Evolutionary conservation across 2,113 vertebrate species (phyloP).

Genomic region (Puffinus mauretanicus): DNA sequence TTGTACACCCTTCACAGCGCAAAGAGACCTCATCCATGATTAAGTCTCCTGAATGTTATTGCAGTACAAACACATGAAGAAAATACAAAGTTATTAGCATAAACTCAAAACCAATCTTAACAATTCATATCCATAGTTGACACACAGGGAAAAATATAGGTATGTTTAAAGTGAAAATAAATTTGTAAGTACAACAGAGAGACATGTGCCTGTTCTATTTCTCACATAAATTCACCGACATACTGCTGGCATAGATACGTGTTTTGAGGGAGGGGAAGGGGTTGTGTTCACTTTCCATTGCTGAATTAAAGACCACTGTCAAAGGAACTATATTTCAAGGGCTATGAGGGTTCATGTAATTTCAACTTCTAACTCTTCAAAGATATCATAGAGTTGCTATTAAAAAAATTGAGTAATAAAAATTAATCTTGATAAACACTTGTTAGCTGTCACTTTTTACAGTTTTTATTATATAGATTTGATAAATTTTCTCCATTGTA

Average conservation of each 20-base stretch:
- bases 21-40: background rate
- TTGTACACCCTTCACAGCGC: background rate
- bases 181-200: background rate
- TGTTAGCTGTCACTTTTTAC: background rate
- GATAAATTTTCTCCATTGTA: background rate
- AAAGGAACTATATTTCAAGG: background rate
- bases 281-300: background rate
- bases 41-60: background rate
- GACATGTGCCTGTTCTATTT: accelerated
- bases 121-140: background rate
- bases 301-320: background rate
- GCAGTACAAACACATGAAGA: background rate
- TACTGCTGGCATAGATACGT: background rate
- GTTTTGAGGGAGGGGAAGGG: background rate
- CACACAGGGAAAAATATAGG: background rate
- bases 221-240: background rate
- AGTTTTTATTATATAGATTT: background rate
- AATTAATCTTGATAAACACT: background rate
- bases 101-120: background rate
- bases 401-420: background rate
- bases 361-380: background rate
- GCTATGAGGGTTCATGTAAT: background rate
- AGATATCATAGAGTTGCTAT: background rate
- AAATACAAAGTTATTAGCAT: background rate
- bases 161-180: background rate